Evolutionary conservation across 2,797 vertebrate genomes (phyloP), one percentile per base, ranked within the genome.

Genomic region (Rhadinocentrus ornatus): DNA sequence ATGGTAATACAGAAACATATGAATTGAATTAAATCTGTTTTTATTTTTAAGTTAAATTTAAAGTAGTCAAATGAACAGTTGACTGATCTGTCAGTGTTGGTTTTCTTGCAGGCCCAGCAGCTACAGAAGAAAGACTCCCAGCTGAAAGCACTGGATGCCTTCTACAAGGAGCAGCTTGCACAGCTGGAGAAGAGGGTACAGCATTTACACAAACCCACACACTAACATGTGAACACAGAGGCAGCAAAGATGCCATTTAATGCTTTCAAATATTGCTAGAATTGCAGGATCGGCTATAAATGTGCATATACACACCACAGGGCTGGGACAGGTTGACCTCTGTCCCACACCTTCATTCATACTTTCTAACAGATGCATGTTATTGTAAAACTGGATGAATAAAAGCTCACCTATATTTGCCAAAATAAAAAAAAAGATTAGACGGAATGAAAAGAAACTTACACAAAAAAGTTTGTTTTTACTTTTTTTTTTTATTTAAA

Each of bases 81-180:
- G 44, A 56, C 12, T 18, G 1, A 24, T 65, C 74, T 78, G 65
- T 71, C 61, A 62, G 71, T 81, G 29, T 83, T 71, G 69, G 41
- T 82, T 18, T 34, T 62, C 29, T 73, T 58, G 39, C 80, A 98
- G 97, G 93, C 87, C 50, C 79, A 92, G 80, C 93, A 96, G 78
- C 93, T 98, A 78, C 93, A 96, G 77, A 93, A 92, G 86, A 95
- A 93, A 80, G 96, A 98, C 69, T 84, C 87, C 4, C 96, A 97
- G 87, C 78, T 98, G 87, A 94, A 93, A 79, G 86, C 81, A 0
- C 89, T 94, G 55, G 95, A 96, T 4, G 78, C 88, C 62, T 96
- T 98, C 91, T 97, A 94, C 71, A 96, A 93, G 86, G 97, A 98
- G 83, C 97, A 98, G 88, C 76, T 97, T 90, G 88, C 90, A 66